Evolutionary conservation across 2,113 vertebrate species (phyloP), one percentile per base, ranked within the genome.

Genomic region (Cyphotilapia sp.): DNA sequence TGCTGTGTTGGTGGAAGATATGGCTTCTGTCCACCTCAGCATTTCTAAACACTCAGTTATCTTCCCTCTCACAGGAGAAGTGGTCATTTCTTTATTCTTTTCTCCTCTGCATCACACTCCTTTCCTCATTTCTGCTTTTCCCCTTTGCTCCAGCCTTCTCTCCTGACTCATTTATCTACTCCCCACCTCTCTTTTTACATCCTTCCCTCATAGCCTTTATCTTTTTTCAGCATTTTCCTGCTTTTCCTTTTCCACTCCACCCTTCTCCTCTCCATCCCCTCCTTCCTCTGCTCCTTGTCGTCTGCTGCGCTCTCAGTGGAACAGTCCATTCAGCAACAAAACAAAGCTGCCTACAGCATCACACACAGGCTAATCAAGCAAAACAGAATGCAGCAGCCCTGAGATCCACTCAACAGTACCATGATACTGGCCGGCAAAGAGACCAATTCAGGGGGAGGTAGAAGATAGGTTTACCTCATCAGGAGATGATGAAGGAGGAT

Each of bases 1-100:
- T 93, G 94, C 86, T 95, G 94, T 94, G 95, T 91, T 92, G 86
- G 90, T 92, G 81, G 87, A 92, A 92, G 95, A 95, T 96, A 96
- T 83, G 91, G 94, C 95, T 95, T 95, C 88, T 92, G 95, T 94
- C 95, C 94, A 96, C 95, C 93, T 95, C 95, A 95, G 95, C 94
- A 87, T 91, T 95, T 95, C 94, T 88, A 89, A 93, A 95, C 90
- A 92, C 92, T 89, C 87, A 45, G 90, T 93, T 95, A 95, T 95
- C 93, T 94, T 93, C 82, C 85, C 92, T 88, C 90, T 96, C 90
- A 86, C 88, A 81, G 95, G 91, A 89, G 88, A 88, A 95, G 91
- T 95, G 95, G 96, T 96, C 93, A 94, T 87, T 96, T 88, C 81
- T 88, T 90, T 88, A 74, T 22, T 83, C 81, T 86, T 91, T 85